These are phyloP conservation scores for Moxostoma hubbsi DNA, from an alignment of 2,797 vertebrate species.

Conservation along the genomic window DNA sequence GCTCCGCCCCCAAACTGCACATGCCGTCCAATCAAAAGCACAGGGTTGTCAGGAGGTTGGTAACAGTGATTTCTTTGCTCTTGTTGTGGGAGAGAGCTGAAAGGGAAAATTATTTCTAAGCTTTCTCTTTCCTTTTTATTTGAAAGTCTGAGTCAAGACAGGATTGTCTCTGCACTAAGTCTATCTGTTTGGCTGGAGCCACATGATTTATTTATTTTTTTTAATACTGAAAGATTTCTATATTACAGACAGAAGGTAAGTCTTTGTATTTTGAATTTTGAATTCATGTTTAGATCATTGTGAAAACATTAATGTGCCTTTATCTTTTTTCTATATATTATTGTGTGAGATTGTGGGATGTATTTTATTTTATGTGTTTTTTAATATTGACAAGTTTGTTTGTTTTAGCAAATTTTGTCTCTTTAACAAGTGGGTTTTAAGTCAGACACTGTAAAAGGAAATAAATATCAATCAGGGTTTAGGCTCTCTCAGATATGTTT, in stretches of 20 bases:
- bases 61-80: conserved; percentile 41
- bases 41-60: conserved; percentile 47
- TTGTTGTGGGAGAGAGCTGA: conserved; percentile 40
- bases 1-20: conserved; percentile 44
- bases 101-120: conserved; percentile 51
- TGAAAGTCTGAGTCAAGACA: conserved; percentile 15
- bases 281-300: background rate
- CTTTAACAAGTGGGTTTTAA: background rate
- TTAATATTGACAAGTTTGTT: background rate
- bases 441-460: background rate
- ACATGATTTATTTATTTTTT: background rate
- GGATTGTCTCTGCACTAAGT: background rate
- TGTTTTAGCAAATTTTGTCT: background rate
- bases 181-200: background rate
- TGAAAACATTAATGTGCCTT: background rate
- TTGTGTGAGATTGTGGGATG: background rate
- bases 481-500: background rate
- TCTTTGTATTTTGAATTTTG: background rate
- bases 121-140: conserved; percentile 37
- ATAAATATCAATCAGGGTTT: background rate
- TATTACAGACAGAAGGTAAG: conserved; percentile 18
- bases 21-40: conserved; percentile 48
- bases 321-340: background rate
- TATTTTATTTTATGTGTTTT: background rate
- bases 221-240: background rate